Percentiles rank a stretch among this genome's conserved stretches.
These are phyloP conservation scores for Euzetes globulus DNA, from an alignment of 2,888 invertebrate species.

Conservation along the genomic window DNA sequence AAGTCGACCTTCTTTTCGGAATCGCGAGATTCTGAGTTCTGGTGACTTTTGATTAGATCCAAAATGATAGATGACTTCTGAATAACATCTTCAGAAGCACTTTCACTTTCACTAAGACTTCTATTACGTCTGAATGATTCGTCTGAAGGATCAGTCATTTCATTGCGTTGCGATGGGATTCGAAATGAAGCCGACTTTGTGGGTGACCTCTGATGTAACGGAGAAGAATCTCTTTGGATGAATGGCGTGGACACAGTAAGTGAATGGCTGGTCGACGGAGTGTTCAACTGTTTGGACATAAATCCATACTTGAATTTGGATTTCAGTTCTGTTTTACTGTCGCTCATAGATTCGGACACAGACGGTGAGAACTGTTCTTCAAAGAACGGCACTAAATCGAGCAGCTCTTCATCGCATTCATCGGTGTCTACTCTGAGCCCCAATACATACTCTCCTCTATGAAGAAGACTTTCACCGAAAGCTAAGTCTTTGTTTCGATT, in stretches of 20 bases:
- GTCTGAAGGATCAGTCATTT: not conserved
- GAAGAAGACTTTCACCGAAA: slow-evolving; percentile 86
- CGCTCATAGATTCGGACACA: slow-evolving; percentile 13
- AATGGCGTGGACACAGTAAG: not conserved
- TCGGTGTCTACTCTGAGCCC: slow-evolving; percentile 55
- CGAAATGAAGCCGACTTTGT: slow-evolving; percentile 25
- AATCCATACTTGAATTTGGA: slow-evolving; percentile 16
- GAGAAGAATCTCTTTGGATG: not conserved
- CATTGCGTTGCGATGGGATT: not conserved
- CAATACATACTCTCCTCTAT: slow-evolving; percentile 62
- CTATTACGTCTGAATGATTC: slow-evolving; percentile 54
- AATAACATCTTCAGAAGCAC: not conserved
- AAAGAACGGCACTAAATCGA: slow-evolving; percentile 26
- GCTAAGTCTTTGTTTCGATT: slow-evolving; percentile 55
- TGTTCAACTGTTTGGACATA: not conserved
- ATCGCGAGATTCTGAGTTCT: not conserved
- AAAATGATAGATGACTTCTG: slow-evolving; percentile 3
- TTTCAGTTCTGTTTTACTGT: slow-evolving; percentile 17
- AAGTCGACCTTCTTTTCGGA: slow-evolving; percentile 9
- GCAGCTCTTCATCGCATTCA: slow-evolving; percentile 17
- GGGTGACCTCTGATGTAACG: not conserved
- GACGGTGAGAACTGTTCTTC: slow-evolving; percentile 18
- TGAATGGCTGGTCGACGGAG: not conserved
- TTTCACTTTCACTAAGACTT: slow-evolving; percentile 27
- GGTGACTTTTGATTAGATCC: not conserved